These are phyloP conservation scores for Phocoena sinus DNA, from an alignment of 2,113 vertebrate genomes.

Conservation along the genomic window DNA sequence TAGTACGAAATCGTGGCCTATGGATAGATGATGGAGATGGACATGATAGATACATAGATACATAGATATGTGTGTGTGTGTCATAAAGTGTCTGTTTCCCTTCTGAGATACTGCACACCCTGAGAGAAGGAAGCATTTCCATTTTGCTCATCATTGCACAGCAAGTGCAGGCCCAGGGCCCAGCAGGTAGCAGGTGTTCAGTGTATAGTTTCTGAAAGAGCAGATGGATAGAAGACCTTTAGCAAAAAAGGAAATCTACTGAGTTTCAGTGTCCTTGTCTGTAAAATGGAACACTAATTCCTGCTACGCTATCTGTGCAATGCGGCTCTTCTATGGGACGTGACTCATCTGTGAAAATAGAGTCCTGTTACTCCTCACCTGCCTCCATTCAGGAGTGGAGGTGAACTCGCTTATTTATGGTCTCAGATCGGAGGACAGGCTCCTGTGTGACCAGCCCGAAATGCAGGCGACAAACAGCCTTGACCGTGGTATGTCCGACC, in stretches of 20 bases:
- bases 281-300: neutral
- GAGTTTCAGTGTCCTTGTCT: neutral
- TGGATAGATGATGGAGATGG: neutral
- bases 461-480: neutral
- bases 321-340: neutral
- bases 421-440: neutral
- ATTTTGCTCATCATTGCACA: neutral
- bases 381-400: neutral
- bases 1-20: neutral
- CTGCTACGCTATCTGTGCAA: neutral
- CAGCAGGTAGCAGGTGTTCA: neutral
- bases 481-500: neutral
- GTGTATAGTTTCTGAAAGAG: neutral
- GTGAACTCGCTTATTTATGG: neutral
- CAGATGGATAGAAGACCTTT: neutral
- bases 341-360: neutral
- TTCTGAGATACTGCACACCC: neutral
- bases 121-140: neutral
- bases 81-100: neutral
- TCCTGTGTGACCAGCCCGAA: neutral
- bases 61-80: neutral
- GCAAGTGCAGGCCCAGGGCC: neutral
- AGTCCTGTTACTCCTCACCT: neutral
- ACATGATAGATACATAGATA: neutral
- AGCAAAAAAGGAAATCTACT: neutral